Conservation (phyloP, 2,797 vertebrate species). For the Chromis chromis region DNA sequence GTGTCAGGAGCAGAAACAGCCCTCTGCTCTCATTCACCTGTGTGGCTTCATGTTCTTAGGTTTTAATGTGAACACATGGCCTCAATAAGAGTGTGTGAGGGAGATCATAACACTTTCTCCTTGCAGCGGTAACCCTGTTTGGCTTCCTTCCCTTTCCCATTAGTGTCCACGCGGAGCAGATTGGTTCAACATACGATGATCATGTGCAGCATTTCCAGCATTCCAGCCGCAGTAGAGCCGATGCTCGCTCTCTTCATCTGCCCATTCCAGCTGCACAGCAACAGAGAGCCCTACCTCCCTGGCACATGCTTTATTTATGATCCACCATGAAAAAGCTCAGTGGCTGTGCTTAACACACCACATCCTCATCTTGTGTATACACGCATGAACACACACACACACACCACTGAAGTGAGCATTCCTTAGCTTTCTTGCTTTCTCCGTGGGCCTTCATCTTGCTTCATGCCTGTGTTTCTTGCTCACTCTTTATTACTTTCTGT, state of each 20-base stretch:
- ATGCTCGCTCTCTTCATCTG: conserved; percentile 17
- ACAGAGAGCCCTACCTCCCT: conserved; percentile 38
- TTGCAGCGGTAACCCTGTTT: background rate
- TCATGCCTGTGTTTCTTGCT: conserved; percentile 13
- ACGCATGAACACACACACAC: conserved; percentile 15
- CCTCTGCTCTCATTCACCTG: conserved; percentile 31
- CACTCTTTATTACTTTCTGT: conserved; percentile 4
- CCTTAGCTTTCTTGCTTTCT: conserved; percentile 16
- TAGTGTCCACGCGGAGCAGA: conserved; percentile 33
- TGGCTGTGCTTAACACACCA: conserved; percentile 41
- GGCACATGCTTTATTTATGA: conserved; percentile 70
- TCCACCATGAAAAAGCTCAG: conserved; percentile 40
- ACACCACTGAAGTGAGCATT: background rate
- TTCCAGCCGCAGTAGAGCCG: conserved; percentile 26
- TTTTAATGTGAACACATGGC: conserved; percentile 22
- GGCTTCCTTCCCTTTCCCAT: conserved; percentile 9
- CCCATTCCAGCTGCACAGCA: conserved; percentile 45
- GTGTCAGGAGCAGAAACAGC: conserved; percentile 34
- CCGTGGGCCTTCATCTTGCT: background rate
- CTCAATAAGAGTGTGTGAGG: conserved; percentile 36
- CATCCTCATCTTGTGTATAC: conserved; percentile 34
- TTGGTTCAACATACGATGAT: conserved; percentile 28
- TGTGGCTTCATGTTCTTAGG: conserved; percentile 36
- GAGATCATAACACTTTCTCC: conserved; percentile 24
- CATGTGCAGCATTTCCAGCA: background rate